Percentiles rank a stretch among this genome's conserved stretches.
These are phyloP conservation scores for Allophyes oxyacanthae DNA, from an alignment of 2,888 invertebrate genomes.

Conservation along the genomic window DNA sequence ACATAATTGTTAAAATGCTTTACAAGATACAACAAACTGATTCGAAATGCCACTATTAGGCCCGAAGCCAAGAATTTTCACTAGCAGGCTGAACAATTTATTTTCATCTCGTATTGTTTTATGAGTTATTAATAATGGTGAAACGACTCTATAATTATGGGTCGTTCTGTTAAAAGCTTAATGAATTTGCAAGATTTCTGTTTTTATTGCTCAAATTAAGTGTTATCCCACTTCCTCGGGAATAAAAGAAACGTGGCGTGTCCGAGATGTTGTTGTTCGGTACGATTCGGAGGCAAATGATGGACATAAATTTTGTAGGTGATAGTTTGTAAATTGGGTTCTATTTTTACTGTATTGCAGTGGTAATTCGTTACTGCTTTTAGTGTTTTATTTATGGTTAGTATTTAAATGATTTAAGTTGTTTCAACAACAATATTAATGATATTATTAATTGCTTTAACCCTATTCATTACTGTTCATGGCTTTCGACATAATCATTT, in stretches of 20 bases:
- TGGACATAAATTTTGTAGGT: conserved; percentile 46
- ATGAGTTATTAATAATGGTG: conserved; percentile 60
- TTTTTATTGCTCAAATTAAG: conserved; percentile 59
- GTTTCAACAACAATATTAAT: conserved; percentile 1
- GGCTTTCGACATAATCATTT: no score
- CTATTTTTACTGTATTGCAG: conserved; percentile 41
- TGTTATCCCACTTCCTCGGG: conserved; percentile 53
- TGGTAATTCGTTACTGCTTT: conserved; percentile 23
- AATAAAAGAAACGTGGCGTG: conserved; percentile 54
- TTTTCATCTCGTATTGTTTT: conserved; percentile 58
- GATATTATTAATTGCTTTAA: no score
- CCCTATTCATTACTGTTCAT: no score
- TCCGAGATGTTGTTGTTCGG: conserved; percentile 46
- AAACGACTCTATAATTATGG: conserved; percentile 59
- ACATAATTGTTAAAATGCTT: conserved; percentile 56
- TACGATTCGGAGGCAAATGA: conserved; percentile 35
- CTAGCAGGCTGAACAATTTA: conserved; percentile 54
- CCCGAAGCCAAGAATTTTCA: conserved; percentile 57
- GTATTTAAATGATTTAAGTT: conserved; percentile 12
- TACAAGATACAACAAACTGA: conserved; percentile 49
- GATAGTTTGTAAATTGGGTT: conserved; percentile 42
- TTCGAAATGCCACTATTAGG: conserved; percentile 52
- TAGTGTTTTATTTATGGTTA: conserved; percentile 18
- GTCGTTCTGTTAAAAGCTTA: conserved; percentile 60
- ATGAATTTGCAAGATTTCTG: conserved; percentile 61